A percentile compares a stretch with the other conserved stretches of the same genome.
These are phyloP conservation scores for Periparus ater DNA, from an alignment of 2,797 vertebrate genomes.

Conservation along the genomic window DNA sequence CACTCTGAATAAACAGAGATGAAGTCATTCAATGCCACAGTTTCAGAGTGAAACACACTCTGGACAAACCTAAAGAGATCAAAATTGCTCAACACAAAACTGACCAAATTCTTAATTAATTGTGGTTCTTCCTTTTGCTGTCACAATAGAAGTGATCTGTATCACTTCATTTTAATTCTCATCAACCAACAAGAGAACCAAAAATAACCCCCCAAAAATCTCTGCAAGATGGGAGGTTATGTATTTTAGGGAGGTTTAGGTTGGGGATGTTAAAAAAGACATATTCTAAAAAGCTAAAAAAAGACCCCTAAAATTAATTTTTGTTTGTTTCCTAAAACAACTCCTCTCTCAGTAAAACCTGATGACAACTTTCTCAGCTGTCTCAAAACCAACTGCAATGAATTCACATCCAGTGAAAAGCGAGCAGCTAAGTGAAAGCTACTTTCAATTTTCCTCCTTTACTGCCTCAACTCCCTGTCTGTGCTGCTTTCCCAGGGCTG, in stretches of 20 bases:
- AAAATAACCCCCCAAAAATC: neutral
- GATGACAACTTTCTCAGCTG: neutral
- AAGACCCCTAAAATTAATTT: neutral
- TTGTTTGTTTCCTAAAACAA: neutral
- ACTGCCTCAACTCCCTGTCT: fast-evolving
- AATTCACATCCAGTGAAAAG: neutral
- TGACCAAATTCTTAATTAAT: neutral
- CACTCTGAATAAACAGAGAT: neutral
- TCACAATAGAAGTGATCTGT: neutral
- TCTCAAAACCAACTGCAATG: fast-evolving
- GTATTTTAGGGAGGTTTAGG: neutral
- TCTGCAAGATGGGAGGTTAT: neutral
- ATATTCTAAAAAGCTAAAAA: neutral
- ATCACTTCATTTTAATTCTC: neutral
- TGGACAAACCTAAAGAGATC: neutral
- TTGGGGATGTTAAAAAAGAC: neutral
- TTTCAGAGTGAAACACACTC: neutral
- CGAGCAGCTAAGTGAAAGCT: fast-evolving
- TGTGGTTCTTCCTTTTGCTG: neutral
- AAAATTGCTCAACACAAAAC: neutral
- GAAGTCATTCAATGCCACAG: fast-evolving
- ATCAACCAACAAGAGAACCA: neutral
- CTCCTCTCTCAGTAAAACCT: neutral
- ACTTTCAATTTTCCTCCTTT: fast-evolving
- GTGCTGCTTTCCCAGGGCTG: neutral